Evolutionary conservation across 2,888 invertebrate genomes (phyloP).

Genomic region (Cataglyphis cursor): DNA sequence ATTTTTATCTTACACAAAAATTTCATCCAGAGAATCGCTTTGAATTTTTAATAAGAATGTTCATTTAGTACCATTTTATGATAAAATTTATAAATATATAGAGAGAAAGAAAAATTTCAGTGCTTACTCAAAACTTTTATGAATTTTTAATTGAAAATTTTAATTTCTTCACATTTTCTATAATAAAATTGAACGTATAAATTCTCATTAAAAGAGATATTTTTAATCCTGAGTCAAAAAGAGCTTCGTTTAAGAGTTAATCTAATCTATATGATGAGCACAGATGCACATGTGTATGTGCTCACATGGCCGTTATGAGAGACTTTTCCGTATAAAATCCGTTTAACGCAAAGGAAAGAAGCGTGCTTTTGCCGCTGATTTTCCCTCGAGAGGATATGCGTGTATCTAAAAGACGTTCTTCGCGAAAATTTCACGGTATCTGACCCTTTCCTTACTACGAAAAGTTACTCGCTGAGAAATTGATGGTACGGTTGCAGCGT

Average conservation of each 20-base stretch:
- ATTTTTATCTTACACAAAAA: not conserved
- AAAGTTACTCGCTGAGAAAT: constrained; percentile 70
- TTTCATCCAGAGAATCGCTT: not conserved
- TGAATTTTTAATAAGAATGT: not conserved
- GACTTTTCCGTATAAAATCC: constrained; percentile 38
- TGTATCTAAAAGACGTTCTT: constrained; percentile 46
- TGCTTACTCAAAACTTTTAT: not conserved
- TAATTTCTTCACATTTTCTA: not conserved
- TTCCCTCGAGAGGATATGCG: constrained; percentile 42
- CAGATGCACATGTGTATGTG: not conserved
- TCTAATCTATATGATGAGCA: not conserved
- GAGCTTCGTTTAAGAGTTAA: not conserved
- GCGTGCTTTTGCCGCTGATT: constrained; percentile 37
- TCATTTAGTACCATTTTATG: not conserved
- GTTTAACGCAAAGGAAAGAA: constrained; percentile 45
- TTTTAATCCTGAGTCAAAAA: not conserved
- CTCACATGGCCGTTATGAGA: not conserved
- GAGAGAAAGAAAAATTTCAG: not conserved
- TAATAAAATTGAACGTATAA: not conserved
- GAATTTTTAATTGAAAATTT: not conserved
- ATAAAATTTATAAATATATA: constrained; percentile 5
- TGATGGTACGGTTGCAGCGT: constrained; percentile 69
- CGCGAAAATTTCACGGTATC: constrained; percentile 59
- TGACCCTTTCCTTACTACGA: constrained; percentile 58
- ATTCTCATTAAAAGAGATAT: not conserved